Evolutionary conservation across 2,888 invertebrate species (phyloP).

Genomic region (Apantesis nais): DNA sequence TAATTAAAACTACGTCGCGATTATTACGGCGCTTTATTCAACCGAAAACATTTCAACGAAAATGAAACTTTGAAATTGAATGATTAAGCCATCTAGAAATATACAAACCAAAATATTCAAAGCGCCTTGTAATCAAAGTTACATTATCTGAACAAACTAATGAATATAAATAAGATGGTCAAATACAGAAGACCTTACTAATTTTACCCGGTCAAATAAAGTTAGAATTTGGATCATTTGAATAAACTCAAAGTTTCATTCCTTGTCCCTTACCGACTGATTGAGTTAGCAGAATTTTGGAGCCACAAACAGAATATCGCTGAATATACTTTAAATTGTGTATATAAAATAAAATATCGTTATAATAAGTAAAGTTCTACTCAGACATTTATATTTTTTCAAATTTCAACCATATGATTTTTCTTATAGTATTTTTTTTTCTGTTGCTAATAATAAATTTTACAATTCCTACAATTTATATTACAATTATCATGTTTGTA

Average conservation of each 20-base stretch:
- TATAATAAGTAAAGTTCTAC: neutral
- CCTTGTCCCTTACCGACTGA: slow-evolving; percentile 31
- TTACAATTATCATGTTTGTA: no score
- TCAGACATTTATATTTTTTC: neutral
- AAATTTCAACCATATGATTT: neutral
- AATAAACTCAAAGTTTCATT: slow-evolving; percentile 46
- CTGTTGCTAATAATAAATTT: neutral
- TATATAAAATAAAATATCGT: neutral
- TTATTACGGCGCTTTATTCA: neutral
- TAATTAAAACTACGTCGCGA: neutral
- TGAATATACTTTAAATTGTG: neutral
- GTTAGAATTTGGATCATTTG: slow-evolving; percentile 58
- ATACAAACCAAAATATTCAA: slow-evolving; percentile 33
- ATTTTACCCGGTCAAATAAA: slow-evolving; percentile 61
- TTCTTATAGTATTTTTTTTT: neutral
- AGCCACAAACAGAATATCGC: neutral
- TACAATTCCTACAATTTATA: neutral
- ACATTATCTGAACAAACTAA: slow-evolving; percentile 59
- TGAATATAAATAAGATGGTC: slow-evolving; percentile 66
- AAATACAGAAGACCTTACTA: slow-evolving; percentile 52
- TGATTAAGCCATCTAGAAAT: slow-evolving; percentile 38
- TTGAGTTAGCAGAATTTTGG: slow-evolving; percentile 30
- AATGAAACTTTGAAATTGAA: slow-evolving; percentile 34
- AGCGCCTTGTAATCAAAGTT: slow-evolving; percentile 56
- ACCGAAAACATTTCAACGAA: slow-evolving; percentile 24